A percentile compares a stretch with the other conserved stretches of the same genome.
Evolutionary conservation across 2,888 invertebrate genomes (phyloP).

Genomic region (Eristalis tenax): DNA sequence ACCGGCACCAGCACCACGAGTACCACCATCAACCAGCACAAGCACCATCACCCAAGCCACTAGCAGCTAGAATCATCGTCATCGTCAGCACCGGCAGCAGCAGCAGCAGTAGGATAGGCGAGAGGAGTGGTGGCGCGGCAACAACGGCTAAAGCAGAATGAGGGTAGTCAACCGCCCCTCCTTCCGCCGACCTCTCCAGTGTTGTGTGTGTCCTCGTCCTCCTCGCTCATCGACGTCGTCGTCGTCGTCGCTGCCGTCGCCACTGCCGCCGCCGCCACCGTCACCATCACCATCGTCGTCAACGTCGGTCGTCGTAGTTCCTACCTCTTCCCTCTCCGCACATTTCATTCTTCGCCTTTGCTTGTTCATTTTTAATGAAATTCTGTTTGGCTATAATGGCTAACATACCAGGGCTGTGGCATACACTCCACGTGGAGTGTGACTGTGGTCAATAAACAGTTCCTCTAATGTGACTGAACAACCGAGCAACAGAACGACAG

Average conservation of each 20-base stretch:
- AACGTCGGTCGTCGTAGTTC: background rate
- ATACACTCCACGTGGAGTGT: constrained; percentile 72
- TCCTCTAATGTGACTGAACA: constrained; percentile 64
- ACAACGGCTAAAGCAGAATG: constrained; percentile 20
- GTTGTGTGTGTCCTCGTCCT: background rate
- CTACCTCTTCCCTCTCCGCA: constrained; percentile 11
- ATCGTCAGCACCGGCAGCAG: constrained; percentile 14
- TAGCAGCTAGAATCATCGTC: constrained; percentile 14
- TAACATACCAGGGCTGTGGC: constrained; percentile 71
- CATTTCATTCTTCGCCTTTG: constrained; percentile 72
- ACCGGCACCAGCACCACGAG: background rate
- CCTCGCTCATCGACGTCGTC: background rate
- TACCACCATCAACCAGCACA: background rate
- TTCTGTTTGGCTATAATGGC: constrained; percentile 72
- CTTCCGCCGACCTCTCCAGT: background rate
- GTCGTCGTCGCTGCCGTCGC: background rate
- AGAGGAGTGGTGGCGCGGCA: background rate
- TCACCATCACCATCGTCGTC: background rate
- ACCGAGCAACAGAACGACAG: constrained; percentile 1
- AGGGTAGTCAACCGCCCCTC: constrained; percentile 3
- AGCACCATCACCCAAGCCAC: background rate
- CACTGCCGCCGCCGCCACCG: background rate
- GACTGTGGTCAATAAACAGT: constrained; percentile 72
- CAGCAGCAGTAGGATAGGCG: background rate
- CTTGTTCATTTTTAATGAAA: constrained; percentile 72